Evolutionary conservation across 1,140 invertebrate species (phyloP), one percentile per base, ranked within the genome.

Genomic region (Watersipora subatra): DNA sequence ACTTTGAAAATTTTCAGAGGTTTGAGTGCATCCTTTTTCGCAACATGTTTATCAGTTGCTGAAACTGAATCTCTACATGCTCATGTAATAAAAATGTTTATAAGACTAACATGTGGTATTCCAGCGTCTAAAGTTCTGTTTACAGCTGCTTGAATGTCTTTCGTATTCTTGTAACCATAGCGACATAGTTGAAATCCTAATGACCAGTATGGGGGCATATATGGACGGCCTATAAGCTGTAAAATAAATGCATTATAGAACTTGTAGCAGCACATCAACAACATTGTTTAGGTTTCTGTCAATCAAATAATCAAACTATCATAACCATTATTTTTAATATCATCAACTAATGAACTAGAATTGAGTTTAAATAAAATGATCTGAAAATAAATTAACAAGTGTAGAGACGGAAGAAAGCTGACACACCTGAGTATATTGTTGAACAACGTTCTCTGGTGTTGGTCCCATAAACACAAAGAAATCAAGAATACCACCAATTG

Each of bases 381-480:
- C 7, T 46, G n/a, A 46, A 46, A n/a, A 46, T n/a, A 46, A 46
- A 46, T 46, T 46, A 12, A 12, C 7, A 46, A 46, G 34, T 46
- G 7, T 46, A 12, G 34, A 46, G n/a, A 46, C 34, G 7, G 34
- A n/a, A n/a, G n/a, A 46, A n/a, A 12, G n/a, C 7, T 46, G 7
- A 59, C 58, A 12, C 27, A 59, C 58, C 22, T 7, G 7, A 7
- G 58, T 59, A 22, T 59, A 59, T 59, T 59, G 58, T 28, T 59
- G 58, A 12, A 28, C 58, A 0, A 88, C 80, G 55, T 91, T 87
- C 67, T 89, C 85, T 0, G 91, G 89, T 17, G 70, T 70, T 26
- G 76, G 73, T 59, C 77, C 78, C 46, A 78, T 62, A 63, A 78
- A 79, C 28, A 80, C 67, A 66, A 74, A 80, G 62, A 80, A 76